Evolutionary conservation across 2,797 vertebrate species (phyloP), one percentile per base, ranked within the genome.

Genomic region (Coccyzus lansbergi): DNA sequence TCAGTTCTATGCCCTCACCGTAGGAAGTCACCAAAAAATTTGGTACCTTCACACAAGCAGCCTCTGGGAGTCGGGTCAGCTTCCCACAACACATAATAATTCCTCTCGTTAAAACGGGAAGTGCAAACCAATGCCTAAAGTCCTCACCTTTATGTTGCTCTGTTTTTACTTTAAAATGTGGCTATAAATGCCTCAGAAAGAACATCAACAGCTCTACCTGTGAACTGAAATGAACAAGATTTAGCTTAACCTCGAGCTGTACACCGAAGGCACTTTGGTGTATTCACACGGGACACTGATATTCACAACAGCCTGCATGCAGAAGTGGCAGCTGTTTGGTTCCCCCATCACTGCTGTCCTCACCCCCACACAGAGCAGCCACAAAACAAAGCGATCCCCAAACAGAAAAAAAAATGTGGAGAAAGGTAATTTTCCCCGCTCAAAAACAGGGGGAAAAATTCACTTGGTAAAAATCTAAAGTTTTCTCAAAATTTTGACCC

Each of bases 1-100:
- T 74, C 59, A 81, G 44, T 53, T 83, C 60, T 81, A 42, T 79
- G 90, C 74, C 44, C 65, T 93, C 94, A 69, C 94, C 10, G 6
- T 53, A 91, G 82, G 93, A 72, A 82, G 88, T 77, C 91, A 68
- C 64, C 59, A 80, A 94, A 93, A 95, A 88, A 90, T 22, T 60
- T 40, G 83, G 49, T 84, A 93, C 49, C 86, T 90, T 95, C 84
- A 93, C 86, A 91, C 64, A 84, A 81, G 67, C 76, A 94, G 92
- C 89, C 93, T 96, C 91, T 95, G 74, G 90, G 82, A 95, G 90
- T 83, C 53, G 18, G 76, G 80, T 96, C 94, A 93, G 62, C 62
- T 96, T 96, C 91, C 70, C 91, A 87, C 60, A 96, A 93, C 86
- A 91, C 93, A 76, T 91, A 88, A 93, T 93, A 95, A 96, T 56